Evolutionary conservation across 2,888 invertebrate genomes (phyloP), one percentile per base, ranked within the genome.

Genomic region (Nasonia oneida): DNA sequence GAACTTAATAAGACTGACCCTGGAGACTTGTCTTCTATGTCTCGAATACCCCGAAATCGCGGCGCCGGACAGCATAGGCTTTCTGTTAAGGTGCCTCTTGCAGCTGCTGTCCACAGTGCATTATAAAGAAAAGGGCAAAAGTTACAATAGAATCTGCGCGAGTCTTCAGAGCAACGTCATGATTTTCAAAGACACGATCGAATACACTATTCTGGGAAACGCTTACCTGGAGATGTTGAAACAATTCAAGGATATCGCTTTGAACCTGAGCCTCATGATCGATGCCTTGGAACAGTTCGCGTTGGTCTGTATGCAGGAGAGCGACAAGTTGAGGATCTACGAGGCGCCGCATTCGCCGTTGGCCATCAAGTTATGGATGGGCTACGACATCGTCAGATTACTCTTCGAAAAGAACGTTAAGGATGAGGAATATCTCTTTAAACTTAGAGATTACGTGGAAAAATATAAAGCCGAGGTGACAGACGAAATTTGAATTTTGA

Each of bases 1-100:
- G 12, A 86, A 90, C 50, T 87, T 92, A 6, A 77, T 90, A 3
- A 88, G 88, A 12, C 82, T 91, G 3, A 92, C 90, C 0, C 87
- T 91, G 10, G 91, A 92, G 57, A 90, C 90, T 1, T 90, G 90
- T 50, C 83, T 88, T 0, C 87, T 92, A 39, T 89, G 88, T 50
- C 78, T 93, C 6, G 90, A 91, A 71, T 91, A 89, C 73, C 89
- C 91, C 0, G 47, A 84, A 0, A 57, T 87, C 0, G 88, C 87
- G 53, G 86, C 89, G 1, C 84, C 81, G 0, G 88, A 91, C 47
- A 87, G 89, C 10, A 89, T 92, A 12, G 71, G 88, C 12, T 89
- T 87, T 57, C 64, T 92, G n/a, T 42, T 93, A 1, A 89, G 89
- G 78, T 88, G 88, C 33, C 77, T 91, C 3, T 82, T 83, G 0